A percentile compares a stretch with the other conserved stretches of the same genome.
These are phyloP conservation scores for Conchocele bisecta DNA, from an alignment of 2,888 invertebrate species.

Conservation along the genomic window DNA sequence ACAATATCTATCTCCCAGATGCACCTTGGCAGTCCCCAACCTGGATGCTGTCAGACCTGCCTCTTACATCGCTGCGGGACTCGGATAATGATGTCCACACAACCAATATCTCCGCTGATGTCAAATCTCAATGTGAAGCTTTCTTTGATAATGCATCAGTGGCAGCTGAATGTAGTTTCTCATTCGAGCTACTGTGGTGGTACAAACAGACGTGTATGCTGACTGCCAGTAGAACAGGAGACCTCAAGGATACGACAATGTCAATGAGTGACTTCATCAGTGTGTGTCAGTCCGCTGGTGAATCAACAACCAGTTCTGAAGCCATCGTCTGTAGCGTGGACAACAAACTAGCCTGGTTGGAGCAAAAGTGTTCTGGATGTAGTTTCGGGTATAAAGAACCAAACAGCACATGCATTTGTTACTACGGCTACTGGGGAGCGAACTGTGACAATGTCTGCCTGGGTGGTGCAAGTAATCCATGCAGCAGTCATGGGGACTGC, in stretches of 20 bases:
- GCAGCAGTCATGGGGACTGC: slow-evolving; percentile 64
- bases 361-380: slow-evolving; percentile 58
- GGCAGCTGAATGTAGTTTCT: slow-evolving; percentile 46
- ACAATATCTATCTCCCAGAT: slow-evolving; percentile 63
- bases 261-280: slow-evolving; percentile 61
- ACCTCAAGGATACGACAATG: slow-evolving; percentile 47
- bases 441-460: slow-evolving; percentile 65
- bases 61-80: slow-evolving; percentile 43
- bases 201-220: slow-evolving; percentile 58
- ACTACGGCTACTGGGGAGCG: slow-evolving; percentile 68
- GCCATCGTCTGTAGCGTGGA: slow-evolving; percentile 45
- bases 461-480: slow-evolving; percentile 62
- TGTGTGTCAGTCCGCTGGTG: slow-evolving; percentile 45
- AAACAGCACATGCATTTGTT: slow-evolving; percentile 56
- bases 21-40: slow-evolving; percentile 70
- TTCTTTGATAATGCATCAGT: slow-evolving; percentile 58
- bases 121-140: slow-evolving; percentile 41
- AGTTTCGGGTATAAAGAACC: slow-evolving; percentile 54
- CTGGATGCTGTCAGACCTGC: slow-evolving; percentile 64
- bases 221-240: slow-evolving; percentile 50
- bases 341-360: slow-evolving; percentile 60
- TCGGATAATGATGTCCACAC: slow-evolving; percentile 3
- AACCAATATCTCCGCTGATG: slow-evolving; percentile 23
- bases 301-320: slow-evolving; percentile 29
- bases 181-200: slow-evolving; percentile 47